These are phyloP conservation scores for Pogonocherus hispidulus DNA, from an alignment of 2,888 invertebrate species.

Conservation along the genomic window DNA sequence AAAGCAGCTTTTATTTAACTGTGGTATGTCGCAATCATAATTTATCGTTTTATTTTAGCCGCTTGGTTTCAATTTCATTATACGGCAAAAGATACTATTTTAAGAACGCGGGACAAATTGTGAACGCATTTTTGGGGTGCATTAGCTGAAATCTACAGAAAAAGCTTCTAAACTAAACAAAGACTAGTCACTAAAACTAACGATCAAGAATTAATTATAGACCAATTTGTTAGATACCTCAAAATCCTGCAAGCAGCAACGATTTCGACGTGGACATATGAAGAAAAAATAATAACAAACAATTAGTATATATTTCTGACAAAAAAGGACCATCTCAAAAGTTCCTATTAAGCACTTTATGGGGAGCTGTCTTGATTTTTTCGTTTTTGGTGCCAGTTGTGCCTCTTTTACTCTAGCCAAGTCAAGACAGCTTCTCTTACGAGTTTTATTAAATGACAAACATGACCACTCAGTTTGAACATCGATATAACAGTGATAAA, in stretches of 20 bases:
- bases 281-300: conserved; percentile 72
- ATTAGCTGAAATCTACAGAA: conserved; percentile 65
- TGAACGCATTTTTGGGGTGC: conserved; percentile 45
- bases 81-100: not conserved
- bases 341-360: conserved; percentile 77
- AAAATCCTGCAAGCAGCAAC: conserved; percentile 84
- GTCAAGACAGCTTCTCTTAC: conserved; percentile 44
- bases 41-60: not conserved
- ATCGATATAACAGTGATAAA: conserved; percentile 60
- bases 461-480: conserved; percentile 67
- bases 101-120: conserved; percentile 33
- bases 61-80: not conserved
- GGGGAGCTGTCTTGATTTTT: conserved; percentile 58
- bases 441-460: conserved; percentile 48
- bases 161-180: conserved; percentile 69
- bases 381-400: not conserved
- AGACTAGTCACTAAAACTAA: conserved; percentile 66
- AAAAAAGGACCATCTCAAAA: conserved; percentile 93
- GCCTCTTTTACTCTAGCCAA: conserved; percentile 10
- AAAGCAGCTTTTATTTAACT: conserved; percentile 1
- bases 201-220: conserved; percentile 64
- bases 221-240: conserved; percentile 77
- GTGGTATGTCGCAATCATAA: not conserved
- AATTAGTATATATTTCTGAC: conserved; percentile 73
- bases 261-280: conserved; percentile 73